Conservation (phyloP, 1,140 invertebrate species). For the Saccostrea glomerata region DNA sequence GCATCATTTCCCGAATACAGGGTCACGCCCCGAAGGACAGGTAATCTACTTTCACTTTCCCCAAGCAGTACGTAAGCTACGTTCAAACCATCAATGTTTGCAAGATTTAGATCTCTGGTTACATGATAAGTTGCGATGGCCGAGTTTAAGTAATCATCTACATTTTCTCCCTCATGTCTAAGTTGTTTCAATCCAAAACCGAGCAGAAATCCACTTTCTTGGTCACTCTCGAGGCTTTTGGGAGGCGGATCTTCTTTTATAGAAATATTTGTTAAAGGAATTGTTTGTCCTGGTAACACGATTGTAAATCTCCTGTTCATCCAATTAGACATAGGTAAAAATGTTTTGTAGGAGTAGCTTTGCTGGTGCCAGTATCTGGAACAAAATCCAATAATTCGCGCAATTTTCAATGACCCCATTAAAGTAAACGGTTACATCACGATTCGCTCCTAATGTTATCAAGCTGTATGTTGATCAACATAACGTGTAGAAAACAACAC, state of each 20-base stretch:
- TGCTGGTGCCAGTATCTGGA: background rate
- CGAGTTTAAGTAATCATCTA: background rate
- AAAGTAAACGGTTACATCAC: too few relatives aligned
- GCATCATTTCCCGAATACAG: background rate
- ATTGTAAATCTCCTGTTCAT: background rate
- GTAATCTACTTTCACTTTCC: constrained; percentile 29
- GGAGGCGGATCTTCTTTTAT: background rate
- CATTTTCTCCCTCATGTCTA: background rate
- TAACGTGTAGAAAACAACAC: too few relatives aligned
- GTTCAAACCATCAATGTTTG: background rate
- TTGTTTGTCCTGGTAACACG: background rate
- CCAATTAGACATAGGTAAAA: background rate
- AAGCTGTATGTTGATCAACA: too few relatives aligned
- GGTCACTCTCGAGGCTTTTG: background rate
- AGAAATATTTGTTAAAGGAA: background rate
- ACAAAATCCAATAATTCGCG: background rate
- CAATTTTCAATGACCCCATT: background rate
- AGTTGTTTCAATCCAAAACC: background rate
- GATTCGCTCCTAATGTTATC: too few relatives aligned
- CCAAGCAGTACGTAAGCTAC: background rate
- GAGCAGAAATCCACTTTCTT: background rate
- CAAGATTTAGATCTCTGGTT: background rate
- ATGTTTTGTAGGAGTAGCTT: background rate
- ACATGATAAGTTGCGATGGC: background rate
- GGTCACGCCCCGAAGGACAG: background rate